Evolutionary conservation across 2,113 vertebrate genomes (phyloP).

Genomic region (Naja naja): DNA sequence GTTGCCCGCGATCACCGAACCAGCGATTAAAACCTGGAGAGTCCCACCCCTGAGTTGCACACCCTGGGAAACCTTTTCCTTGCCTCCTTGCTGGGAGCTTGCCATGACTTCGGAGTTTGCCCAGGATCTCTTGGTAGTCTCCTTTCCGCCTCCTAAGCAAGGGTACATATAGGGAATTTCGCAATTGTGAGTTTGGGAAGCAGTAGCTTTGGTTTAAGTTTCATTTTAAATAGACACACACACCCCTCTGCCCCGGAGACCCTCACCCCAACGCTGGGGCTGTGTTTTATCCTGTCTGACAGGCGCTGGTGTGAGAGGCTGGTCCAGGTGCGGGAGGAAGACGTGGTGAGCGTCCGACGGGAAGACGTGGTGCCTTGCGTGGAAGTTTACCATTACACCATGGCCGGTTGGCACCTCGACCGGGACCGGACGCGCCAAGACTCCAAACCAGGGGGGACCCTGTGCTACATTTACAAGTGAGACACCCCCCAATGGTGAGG

Average conservation of each 20-base stretch:
- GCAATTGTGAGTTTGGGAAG: background rate
- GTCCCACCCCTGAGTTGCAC: background rate
- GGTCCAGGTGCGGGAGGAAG: conserved; percentile 66
- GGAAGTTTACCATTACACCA: conserved; percentile 78
- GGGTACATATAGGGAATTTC: background rate
- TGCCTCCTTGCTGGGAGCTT: background rate
- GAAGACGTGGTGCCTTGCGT: conserved; percentile 79
- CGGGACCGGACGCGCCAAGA: conserved; percentile 65
- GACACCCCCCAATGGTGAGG: background rate
- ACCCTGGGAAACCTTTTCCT: background rate
- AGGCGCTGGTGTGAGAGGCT: conserved; percentile 83
- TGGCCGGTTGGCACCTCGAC: conserved; percentile 80
- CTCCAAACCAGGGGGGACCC: conserved; percentile 47
- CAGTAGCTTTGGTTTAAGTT: background rate
- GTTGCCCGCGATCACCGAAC: too few relatives aligned
- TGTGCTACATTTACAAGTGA: conserved; percentile 87
- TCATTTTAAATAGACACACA: too few relatives aligned
- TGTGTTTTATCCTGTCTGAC: background rate
- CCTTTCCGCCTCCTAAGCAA: background rate
- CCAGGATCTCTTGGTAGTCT: background rate
- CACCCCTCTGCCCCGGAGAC: too few relatives aligned
- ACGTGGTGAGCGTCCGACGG: conserved; percentile 69
- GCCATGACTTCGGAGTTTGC: fast-evolving
- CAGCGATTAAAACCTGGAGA: too few relatives aligned
- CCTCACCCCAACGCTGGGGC: background rate